These are phyloP conservation scores for Forficula auricularia DNA, from an alignment of 1,140 invertebrate species.

Conservation along the genomic window DNA sequence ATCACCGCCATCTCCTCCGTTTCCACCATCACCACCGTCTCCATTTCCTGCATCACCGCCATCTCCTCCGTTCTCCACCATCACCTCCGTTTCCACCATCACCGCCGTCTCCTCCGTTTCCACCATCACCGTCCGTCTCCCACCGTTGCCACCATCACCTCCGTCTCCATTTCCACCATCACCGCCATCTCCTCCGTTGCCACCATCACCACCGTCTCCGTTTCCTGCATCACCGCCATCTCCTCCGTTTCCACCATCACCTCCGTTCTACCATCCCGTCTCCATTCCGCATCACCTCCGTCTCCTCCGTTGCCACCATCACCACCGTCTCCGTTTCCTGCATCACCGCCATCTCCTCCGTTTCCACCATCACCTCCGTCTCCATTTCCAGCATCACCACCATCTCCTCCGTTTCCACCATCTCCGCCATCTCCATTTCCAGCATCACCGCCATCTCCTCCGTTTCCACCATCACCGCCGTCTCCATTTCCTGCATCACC, in stretches of 20 bases:
- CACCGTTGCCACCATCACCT: constrained; percentile 4
- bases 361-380: neutral
- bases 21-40: no score
- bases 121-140: constrained; percentile 5
- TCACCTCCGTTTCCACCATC: constrained; percentile 7
- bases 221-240: constrained; percentile 17
- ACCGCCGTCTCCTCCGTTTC: constrained; percentile 1
- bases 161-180: constrained; percentile 1
- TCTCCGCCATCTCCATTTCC: neutral
- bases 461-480: constrained; percentile 2
- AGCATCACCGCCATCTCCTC: neutral
- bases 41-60: constrained; percentile 1
- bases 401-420: neutral
- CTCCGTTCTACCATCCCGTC: constrained; percentile 20
- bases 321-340: constrained; percentile 7
- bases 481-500: neutral
- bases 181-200: constrained; percentile 14
- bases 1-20: no score
- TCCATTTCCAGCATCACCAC: neutral
- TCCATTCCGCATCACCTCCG: constrained; percentile 15
- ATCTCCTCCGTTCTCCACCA: constrained; percentile 7
- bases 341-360: constrained; percentile 13
- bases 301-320: neutral
- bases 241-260: constrained; percentile 11
- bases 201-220: constrained; percentile 13